Conservation (phyloP, 2,113 vertebrate genomes). For the Motacilla alba region DNA sequence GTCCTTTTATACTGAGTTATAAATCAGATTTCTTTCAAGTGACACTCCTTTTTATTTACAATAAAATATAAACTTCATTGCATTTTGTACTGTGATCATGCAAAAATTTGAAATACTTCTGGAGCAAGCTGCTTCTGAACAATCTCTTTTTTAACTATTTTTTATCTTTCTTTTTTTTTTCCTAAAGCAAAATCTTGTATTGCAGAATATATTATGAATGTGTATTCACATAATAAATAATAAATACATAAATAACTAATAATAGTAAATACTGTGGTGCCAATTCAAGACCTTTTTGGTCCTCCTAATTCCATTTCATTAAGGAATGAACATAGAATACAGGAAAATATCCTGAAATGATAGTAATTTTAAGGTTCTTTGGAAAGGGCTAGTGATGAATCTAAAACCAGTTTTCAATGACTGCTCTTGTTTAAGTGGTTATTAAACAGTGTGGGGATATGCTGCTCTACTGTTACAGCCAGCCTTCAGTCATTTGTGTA, state of each 20-base stretch:
- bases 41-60: constrained; percentile 65
- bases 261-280: neutral
- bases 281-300: neutral
- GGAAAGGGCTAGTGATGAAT: neutral
- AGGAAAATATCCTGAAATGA: neutral
- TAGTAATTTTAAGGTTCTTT: neutral
- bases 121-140: neutral
- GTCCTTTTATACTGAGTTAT: constrained; percentile 69
- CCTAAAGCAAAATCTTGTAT: neutral
- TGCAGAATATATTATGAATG: neutral
- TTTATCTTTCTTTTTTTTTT: neutral
- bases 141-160: neutral
- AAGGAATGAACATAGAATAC: neutral
- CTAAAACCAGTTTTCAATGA: neutral
- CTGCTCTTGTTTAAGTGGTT: neutral
- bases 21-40: constrained; percentile 46
- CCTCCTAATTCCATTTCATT: neutral
- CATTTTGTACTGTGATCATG: neutral
- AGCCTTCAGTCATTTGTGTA: neutral
- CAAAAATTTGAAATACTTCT: neutral
- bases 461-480: neutral
- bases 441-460: neutral
- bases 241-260: neutral
- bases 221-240: neutral
- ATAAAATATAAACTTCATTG: constrained; percentile 25